A percentile compares a stretch with the other conserved stretches of the same genome.
Evolutionary conservation across 2,888 invertebrate genomes (phyloP).

Genomic region (Nephrotoma flavescens): DNA sequence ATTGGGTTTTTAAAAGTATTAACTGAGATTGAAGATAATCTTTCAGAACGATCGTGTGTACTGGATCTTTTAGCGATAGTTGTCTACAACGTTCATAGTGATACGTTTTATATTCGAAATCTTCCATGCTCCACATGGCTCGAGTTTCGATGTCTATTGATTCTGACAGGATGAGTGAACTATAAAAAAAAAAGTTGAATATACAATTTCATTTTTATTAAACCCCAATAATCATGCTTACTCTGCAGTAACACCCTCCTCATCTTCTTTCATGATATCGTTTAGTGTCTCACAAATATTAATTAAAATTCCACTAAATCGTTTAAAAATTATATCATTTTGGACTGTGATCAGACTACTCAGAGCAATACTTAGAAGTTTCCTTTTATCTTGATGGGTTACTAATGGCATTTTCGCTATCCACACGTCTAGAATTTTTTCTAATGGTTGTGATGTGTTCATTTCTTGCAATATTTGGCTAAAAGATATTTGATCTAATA

Average conservation of each 20-base stretch:
- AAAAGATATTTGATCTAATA: slow-evolving; percentile 52
- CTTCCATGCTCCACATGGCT: slow-evolving; percentile 27
- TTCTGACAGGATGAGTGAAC: slow-evolving; percentile 32
- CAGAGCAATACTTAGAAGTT: slow-evolving; percentile 62
- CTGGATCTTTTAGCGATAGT: slow-evolving; percentile 57
- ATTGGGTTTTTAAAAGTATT: slow-evolving; percentile 49
- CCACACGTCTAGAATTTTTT: slow-evolving; percentile 61
- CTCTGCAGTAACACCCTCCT: slow-evolving; percentile 49
- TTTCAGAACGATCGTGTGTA: slow-evolving; percentile 60
- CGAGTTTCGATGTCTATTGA: slow-evolving; percentile 26
- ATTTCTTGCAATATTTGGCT: slow-evolving; percentile 33
- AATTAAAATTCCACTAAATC: slow-evolving; percentile 56
- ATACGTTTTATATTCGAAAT: slow-evolving; percentile 45
- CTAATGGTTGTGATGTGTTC: slow-evolving; percentile 50
- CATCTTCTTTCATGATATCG: slow-evolving; percentile 61
- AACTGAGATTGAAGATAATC: slow-evolving; percentile 60
- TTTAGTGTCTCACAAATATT: slow-evolving; percentile 63
- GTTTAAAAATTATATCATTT: slow-evolving; percentile 50
- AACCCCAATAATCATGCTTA: slow-evolving; percentile 17
- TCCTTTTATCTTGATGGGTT: slow-evolving; percentile 64
- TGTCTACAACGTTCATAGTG: slow-evolving; percentile 56
- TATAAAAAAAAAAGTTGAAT: slow-evolving; percentile 16
- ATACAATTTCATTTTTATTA: background rate
- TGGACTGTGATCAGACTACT: slow-evolving; percentile 53
- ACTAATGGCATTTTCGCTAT: slow-evolving; percentile 63